A percentile compares a stretch with the other conserved stretches of the same genome.
Conservation (phyloP, 2,797 vertebrate species). For the Potorous gilbertii region DNA sequence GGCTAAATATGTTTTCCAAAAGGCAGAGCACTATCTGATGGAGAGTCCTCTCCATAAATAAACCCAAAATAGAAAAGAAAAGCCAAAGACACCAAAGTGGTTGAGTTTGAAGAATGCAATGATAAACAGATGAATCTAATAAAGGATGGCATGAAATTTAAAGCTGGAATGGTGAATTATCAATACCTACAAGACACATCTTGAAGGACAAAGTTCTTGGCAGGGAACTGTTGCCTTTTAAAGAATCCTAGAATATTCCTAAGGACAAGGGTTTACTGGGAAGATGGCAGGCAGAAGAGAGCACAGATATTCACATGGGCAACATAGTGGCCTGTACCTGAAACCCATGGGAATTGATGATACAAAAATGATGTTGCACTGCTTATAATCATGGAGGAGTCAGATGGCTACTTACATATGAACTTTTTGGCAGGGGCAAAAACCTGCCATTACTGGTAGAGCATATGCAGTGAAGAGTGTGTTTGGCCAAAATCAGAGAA, state of each 20-base stretch:
- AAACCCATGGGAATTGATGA: background rate
- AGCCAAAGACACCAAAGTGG: background rate
- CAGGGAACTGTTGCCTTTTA: background rate
- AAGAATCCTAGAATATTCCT: background rate
- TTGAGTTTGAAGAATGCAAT: conserved; percentile 40
- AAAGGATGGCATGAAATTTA: background rate
- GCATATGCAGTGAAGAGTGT: background rate
- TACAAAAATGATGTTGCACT: background rate
- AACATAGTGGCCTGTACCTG: background rate
- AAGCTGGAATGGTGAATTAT: background rate
- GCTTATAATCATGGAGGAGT: background rate
- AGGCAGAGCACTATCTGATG: conserved; percentile 38
- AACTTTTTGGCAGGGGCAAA: background rate
- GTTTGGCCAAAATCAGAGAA: background rate
- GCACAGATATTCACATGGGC: background rate
- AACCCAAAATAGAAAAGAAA: conserved; percentile 44
- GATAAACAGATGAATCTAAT: background rate
- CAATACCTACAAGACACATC: background rate
- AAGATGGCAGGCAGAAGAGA: background rate
- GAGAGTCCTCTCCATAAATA: conserved; percentile 47
- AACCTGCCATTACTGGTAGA: background rate
- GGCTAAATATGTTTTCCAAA: conserved; percentile 43
- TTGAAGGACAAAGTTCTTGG: background rate
- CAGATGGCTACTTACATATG: background rate
- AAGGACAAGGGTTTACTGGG: background rate